Base-by-base conservation (phyloP, 2,797 vertebrate species). In the Sphenodon punctatus region DNA sequence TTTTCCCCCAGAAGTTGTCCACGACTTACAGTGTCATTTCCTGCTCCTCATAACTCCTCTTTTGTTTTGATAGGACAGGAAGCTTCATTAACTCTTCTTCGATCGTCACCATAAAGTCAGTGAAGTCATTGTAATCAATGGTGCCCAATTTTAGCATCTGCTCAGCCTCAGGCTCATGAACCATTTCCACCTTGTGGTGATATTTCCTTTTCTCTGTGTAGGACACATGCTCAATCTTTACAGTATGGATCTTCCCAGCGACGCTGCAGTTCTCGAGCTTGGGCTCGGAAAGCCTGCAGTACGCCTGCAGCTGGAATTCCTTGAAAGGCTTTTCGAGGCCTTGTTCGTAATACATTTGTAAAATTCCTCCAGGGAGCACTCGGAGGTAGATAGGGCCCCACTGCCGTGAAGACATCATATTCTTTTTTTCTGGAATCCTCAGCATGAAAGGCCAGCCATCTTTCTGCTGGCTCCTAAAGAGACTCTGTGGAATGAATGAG, bases 341-440 rank as follows among this genome's bases (percentile, higher is more conserved):
- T 87, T 97, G 97, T 89, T 99, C 99, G 0, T 99, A 99, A 85
- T 96, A 99, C 97, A 99, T 97, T 92, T 99, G 98, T 86, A 99
- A 86, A 60, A 98, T 92, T 1, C 97, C 99, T 70, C 98, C 98
- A 0, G 97, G 88, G 51, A 98, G 80, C 84, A 99, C 83, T 1
- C 96, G 96, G n/a, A 99, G 95, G 90, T 98, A 99, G 91, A 99
- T 97, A 1, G 98, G 98, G 4, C 99, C 99, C 98, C 99, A 99
- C 56, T 99, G 99, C 48, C 99, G 96, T 19, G 98, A 99, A 0
- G 98, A 99, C 99, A 99, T 99, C 94, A 98, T 97, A 93, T 98
- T 99, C 95, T 99, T 99, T 93, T 98, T 99, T 87, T 99, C 99
- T 0, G 99, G 99, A 84, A 99, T 99, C 88, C 99, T 97, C 89